Evolutionary conservation across 2,888 invertebrate genomes (phyloP).

Genomic region (Xestia rhomboidea): DNA sequence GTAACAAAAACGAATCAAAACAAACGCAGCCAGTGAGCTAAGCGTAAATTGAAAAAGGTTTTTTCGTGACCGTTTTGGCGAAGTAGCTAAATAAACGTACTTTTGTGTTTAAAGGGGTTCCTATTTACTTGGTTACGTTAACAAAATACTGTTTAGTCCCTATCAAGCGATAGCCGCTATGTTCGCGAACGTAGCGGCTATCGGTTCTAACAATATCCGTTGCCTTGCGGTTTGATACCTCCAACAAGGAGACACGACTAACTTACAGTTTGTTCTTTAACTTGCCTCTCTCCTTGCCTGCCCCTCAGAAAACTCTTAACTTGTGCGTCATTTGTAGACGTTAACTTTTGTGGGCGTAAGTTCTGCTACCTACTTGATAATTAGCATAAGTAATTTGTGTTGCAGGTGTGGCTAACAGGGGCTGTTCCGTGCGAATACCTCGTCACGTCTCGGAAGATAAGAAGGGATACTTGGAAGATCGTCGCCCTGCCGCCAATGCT

Average conservation of each 20-base stretch:
- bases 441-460: slow-evolving; percentile 97
- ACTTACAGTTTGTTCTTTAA: slow-evolving; percentile 22
- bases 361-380: slow-evolving; percentile 19
- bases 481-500: slow-evolving; percentile 97
- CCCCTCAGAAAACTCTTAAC: background rate
- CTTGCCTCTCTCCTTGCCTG: too few species aligned
- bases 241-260: background rate
- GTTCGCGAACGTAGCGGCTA: too few species aligned
- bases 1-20: slow-evolving; percentile 14
- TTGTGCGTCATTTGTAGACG: background rate
- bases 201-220: background rate
- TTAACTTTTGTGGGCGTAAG: slow-evolving; percentile 14
- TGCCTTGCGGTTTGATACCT: background rate
- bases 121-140: slow-evolving; percentile 4
- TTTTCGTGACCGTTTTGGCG: slow-evolving; percentile 11
- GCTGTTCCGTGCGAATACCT: slow-evolving; percentile 97
- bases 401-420: slow-evolving; percentile 97
- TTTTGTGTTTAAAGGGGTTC: background rate
- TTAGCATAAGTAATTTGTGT: slow-evolving; percentile 39
- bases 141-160: background rate
- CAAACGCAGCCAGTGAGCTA: slow-evolving; percentile 8
- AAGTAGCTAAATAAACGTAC: slow-evolving; percentile 1
- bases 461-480: slow-evolving; percentile 94
- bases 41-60: slow-evolving; percentile 30
- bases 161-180: background rate